Evolutionary conservation across 2,888 invertebrate genomes (phyloP).

Genomic region (Leptothorax acervorum): DNA sequence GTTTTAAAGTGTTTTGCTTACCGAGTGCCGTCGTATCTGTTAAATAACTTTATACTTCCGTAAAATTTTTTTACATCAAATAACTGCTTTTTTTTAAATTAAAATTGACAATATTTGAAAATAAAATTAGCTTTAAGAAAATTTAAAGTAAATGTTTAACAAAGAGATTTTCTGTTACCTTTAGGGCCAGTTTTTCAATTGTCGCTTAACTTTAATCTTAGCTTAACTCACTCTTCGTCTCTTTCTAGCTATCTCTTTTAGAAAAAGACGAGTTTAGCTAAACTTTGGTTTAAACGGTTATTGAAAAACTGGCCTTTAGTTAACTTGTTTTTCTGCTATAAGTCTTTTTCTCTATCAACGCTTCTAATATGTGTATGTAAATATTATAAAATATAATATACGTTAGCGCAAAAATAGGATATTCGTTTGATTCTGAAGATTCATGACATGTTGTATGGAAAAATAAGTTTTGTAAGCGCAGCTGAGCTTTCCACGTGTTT

Average conservation of each 20-base stretch:
- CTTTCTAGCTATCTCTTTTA: no score
- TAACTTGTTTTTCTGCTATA: not conserved
- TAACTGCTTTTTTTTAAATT: not conserved
- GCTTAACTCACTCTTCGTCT: no score
- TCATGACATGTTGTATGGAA: not conserved
- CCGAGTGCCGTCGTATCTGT: not conserved
- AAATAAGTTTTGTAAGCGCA: constrained; percentile 6
- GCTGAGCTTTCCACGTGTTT: constrained; percentile 1
- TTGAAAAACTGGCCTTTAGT: no score
- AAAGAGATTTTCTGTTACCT: not conserved
- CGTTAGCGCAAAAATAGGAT: not conserved
- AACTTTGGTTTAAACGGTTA: no score
- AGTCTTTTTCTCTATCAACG: not conserved
- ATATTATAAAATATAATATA: no score
- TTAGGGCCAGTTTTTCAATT: no score
- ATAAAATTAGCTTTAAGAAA: not conserved
- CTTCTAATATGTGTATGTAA: not conserved
- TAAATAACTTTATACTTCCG: not conserved
- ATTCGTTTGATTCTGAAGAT: not conserved
- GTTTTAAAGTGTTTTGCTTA: not conserved
- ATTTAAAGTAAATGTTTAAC: not conserved
- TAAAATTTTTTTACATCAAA: not conserved
- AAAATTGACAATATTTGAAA: not conserved
- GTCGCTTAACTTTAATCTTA: no score
- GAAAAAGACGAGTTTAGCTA: no score